These are phyloP conservation scores for Phaetusa simplex DNA, from an alignment of 2,113 vertebrate genomes.

Conservation along the genomic window DNA sequence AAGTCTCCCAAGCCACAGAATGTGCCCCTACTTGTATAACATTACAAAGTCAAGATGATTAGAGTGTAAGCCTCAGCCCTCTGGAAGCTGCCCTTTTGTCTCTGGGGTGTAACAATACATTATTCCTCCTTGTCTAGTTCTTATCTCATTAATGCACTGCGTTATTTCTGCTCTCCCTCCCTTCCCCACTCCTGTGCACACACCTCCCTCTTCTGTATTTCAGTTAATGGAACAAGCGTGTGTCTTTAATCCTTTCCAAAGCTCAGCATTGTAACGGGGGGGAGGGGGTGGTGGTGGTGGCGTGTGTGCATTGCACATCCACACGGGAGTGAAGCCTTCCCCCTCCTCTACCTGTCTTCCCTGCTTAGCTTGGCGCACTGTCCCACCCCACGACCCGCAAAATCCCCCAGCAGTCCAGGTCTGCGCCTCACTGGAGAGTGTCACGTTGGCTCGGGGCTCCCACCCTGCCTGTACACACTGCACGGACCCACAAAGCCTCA, in stretches of 20 bases:
- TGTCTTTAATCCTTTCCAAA: neutral
- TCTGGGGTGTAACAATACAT: conserved; percentile 45
- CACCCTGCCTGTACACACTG: neutral
- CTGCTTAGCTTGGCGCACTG: neutral
- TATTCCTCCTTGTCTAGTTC: conserved; percentile 51
- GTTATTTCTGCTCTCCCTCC: neutral
- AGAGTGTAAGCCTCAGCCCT: conserved; percentile 50
- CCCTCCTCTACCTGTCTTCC: neutral
- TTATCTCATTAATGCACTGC: conserved; percentile 35
- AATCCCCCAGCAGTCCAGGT: neutral
- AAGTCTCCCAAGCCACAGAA: conserved; percentile 68
- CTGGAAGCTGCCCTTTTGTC: conserved; percentile 67
- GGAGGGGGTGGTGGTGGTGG: no score
- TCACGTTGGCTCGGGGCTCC: neutral
- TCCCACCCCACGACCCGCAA: neutral
- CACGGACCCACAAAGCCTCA: neutral
- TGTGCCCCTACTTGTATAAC: conserved; percentile 67
- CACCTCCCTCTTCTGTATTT: neutral
- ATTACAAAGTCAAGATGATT: conserved; percentile 70
- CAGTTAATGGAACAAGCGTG: neutral
- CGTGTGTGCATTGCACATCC: neutral
- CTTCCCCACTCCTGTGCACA: neutral
- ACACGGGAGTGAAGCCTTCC: neutral
- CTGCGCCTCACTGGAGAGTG: neutral
- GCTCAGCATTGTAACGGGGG: neutral